phyloP scores from a whole-genome alignment of 2,797 vertebrate species.

The Scomberomorus guttatus region DNA sequence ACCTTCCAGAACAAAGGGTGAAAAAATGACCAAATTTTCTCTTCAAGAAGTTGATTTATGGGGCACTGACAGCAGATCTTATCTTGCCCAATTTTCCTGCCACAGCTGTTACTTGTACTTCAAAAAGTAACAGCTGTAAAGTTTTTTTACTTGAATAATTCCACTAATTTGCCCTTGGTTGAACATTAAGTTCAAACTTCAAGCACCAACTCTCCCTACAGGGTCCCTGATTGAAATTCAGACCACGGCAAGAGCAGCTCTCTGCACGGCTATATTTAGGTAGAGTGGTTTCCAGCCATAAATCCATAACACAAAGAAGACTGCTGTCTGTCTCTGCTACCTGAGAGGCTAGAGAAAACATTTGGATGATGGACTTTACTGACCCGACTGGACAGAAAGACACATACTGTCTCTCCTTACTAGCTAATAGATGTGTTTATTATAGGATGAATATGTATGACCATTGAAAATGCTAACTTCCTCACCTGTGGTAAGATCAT shows the following conservation, averaged over 20 bases:
- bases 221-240: constrained; percentile 68
- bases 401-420: constrained; percentile 22
- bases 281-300: constrained; percentile 71
- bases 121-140: constrained; percentile 19
- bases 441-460: constrained; percentile 36
- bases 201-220: constrained; percentile 48
- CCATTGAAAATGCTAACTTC: constrained; percentile 10
- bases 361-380: constrained; percentile 53
- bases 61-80: constrained; percentile 20
- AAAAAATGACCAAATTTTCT: constrained; percentile 4
- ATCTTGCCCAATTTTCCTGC: constrained; percentile 23
- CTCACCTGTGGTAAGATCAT: constrained; percentile 9
- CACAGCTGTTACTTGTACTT: constrained; percentile 12
- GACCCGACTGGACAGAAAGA: constrained; percentile 45
- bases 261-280: constrained; percentile 74
- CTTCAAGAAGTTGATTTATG: constrained; percentile 28
- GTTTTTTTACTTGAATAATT: neutral
- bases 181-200: constrained; percentile 31
- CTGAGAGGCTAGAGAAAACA: constrained; percentile 68
- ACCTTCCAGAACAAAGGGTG: constrained; percentile 7
- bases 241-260: constrained; percentile 53
- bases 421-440: constrained; percentile 39
- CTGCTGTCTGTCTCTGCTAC: constrained; percentile 72
- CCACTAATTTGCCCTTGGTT: neutral
- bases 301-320: constrained; percentile 73